Percentiles rank a stretch among this genome's conserved stretches.
Evolutionary conservation across 2,888 invertebrate species (phyloP).

Genomic region (Oasisia sp.): DNA sequence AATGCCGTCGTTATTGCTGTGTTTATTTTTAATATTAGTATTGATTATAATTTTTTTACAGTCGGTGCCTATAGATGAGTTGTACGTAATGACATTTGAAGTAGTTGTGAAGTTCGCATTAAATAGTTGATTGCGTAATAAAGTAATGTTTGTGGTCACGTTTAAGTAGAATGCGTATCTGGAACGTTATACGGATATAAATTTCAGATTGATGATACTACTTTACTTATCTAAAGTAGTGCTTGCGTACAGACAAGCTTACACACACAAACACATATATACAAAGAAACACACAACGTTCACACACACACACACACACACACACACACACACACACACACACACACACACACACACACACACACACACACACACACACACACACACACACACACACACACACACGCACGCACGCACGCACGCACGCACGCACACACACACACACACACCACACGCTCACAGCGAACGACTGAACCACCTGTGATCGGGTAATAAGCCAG

Average conservation of each 20-base stretch:
- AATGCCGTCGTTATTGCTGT: background rate
- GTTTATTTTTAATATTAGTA: too few species aligned
- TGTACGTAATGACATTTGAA: too few species aligned
- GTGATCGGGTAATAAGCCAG: too few species aligned
- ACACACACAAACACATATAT: background rate
- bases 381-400: background rate
- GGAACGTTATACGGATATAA: background rate
- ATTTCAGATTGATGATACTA: too few species aligned
- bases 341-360: background rate
- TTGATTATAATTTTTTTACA: too few species aligned
- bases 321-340: slow-evolving; percentile 20
- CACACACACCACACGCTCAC: background rate
- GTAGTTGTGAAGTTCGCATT: too few species aligned
- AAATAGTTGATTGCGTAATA: too few species aligned
- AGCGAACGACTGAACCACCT: too few species aligned
- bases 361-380: background rate
- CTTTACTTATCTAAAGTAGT: too few species aligned
- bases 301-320: slow-evolving; percentile 7
- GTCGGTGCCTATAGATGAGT: too few species aligned
- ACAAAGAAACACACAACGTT: background rate
- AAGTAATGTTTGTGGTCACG: too few species aligned
- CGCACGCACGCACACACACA: background rate
- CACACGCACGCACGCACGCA: background rate
- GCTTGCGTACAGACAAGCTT: background rate
- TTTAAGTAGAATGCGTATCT: too few species aligned